These are phyloP conservation scores for Enteromius paludinosus DNA, from an alignment of 2,797 vertebrate genomes.

Conservation along the genomic window DNA sequence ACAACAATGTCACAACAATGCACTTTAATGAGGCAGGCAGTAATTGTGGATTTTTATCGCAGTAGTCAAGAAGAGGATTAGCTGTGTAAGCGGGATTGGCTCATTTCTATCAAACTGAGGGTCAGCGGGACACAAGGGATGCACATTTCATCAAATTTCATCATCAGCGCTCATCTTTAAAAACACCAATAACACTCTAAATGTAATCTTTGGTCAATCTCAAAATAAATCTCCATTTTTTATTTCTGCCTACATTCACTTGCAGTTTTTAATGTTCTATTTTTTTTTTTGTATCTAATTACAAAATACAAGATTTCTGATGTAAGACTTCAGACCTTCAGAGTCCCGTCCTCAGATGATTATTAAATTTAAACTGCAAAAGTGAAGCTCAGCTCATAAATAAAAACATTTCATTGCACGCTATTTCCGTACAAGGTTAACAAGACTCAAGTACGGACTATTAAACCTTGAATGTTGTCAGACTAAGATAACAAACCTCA, in stretches of 20 bases:
- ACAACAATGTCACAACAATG: conserved; percentile 37
- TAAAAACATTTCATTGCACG: background rate
- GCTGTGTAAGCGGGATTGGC: conserved; percentile 8
- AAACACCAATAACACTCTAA: background rate
- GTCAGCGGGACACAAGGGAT: background rate
- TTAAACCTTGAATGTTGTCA: background rate
- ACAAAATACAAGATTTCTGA: background rate
- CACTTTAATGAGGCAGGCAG: conserved; percentile 9
- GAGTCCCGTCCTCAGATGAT: background rate
- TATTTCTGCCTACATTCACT: background rate
- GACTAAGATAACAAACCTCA: background rate
- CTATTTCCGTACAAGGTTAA: background rate
- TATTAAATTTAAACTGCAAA: background rate
- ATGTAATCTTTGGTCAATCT: background rate
- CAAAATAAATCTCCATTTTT: background rate
- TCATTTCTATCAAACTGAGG: background rate
- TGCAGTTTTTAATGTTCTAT: background rate
- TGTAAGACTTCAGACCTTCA: background rate
- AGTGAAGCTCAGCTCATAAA: background rate
- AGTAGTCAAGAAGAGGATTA: background rate
- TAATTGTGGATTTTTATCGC: conserved; percentile 23
- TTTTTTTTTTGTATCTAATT: background rate
- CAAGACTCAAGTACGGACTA: background rate
- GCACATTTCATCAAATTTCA: background rate
- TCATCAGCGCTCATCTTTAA: background rate